Conservation (phyloP, 2,888 invertebrate genomes). For the Colostygia pectinataria region DNA sequence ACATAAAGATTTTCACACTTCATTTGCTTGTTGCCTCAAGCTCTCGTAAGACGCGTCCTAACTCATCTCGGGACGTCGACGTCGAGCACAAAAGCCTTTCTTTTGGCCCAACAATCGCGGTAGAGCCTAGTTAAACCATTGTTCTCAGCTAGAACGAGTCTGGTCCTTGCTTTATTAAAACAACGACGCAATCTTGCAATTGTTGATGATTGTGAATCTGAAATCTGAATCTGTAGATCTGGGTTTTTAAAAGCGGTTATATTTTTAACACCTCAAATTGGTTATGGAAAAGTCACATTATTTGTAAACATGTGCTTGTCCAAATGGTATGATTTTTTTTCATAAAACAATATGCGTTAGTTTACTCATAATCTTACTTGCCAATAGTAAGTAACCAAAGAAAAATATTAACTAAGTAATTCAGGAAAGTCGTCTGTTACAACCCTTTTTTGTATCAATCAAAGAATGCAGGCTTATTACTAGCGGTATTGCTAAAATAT, state of each 20-base stretch:
- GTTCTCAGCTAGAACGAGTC: slow-evolving; percentile 53
- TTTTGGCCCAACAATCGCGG: slow-evolving; percentile 59
- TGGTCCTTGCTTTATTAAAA: slow-evolving; percentile 50
- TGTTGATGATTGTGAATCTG: slow-evolving; percentile 21
- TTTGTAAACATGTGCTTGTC: no score
- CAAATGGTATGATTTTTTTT: no score
- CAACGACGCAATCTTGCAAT: slow-evolving; percentile 26
- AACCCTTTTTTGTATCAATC: no score
- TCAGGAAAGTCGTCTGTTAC: no score
- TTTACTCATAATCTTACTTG: no score
- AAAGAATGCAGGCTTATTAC: slow-evolving; percentile 40
- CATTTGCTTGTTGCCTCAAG: slow-evolving; percentile 38
- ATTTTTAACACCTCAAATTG: no score
- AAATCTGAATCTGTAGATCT: slow-evolving; percentile 13
- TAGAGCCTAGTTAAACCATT: slow-evolving; percentile 64
- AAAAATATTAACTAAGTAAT: no score
- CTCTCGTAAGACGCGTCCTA: slow-evolving; percentile 46
- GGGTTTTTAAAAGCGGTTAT: no score
- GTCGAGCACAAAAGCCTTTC: slow-evolving; percentile 61
- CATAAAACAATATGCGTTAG: no score
- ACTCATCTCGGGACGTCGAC: slow-evolving; percentile 49
- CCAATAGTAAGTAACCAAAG: no score
- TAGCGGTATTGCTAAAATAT: slow-evolving; percentile 58
- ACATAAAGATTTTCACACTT: slow-evolving; percentile 31
- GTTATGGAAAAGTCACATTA: no score